Evolutionary conservation across 2,888 invertebrate genomes (phyloP), one percentile per base, ranked within the genome.

Genomic region (Nysson spinosus): DNA sequence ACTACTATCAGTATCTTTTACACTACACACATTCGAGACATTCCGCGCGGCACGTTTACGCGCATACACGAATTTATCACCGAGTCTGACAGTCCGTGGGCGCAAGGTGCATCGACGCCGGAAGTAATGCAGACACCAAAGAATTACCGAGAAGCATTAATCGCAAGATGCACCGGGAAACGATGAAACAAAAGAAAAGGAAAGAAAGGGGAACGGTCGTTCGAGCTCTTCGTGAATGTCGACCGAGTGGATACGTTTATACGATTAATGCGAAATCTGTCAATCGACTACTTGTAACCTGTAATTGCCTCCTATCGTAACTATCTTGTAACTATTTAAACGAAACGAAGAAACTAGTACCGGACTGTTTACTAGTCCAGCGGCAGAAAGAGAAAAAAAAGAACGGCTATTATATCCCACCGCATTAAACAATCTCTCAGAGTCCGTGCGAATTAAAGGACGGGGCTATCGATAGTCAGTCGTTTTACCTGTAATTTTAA

Each of bases 251-350:
- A 67, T 57, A 61, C 52, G 51, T 67, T 67, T 64, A 55, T 63
- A 72, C 58, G 35, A 55, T 49, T 52, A 47, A 47, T 57, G 43
- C 58, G 52, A 66, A 64, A 68, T 75, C 72, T 81, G 75, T 77
- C 77, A 74, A 78, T 80, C 80, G 77, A 78, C 74, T 81, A 70
- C 75, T 72, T 77, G 75, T 81, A 79, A 80, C 67, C 75, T 78
- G 71, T 78, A 78, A 75, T 78, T 81, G 78, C 74, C 75, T 77
- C 80, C 77, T 80, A 78, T 73, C 75, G 69, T 81, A 24, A 81
- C 70, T 77, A 71, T 75, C 72, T 77, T 71, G 62, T 74, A 76
- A 76, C 69, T 76, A 76, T 65, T 76, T 75, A 76, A 66, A 69
- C 56, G 51, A 64, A 56, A 60, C 30, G 44, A 61, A 52, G 54